Base-by-base conservation (phyloP, 2,797 vertebrate genomes). In the Cynodonichthys magdalenae region DNA sequence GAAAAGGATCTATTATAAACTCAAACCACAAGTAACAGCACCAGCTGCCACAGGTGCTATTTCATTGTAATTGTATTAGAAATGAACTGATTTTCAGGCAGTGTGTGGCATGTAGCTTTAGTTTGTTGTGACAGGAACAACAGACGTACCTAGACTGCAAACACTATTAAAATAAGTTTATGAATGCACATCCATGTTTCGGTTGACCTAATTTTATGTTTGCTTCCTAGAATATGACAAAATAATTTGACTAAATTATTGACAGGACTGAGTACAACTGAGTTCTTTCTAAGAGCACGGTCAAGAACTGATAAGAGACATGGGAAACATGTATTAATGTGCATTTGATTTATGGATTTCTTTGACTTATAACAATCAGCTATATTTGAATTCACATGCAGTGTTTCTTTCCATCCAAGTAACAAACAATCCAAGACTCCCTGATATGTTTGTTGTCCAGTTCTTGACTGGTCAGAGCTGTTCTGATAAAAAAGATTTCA, bases 1-100 rank as follows among this genome's bases (percentile, higher is more conserved):
- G 47, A 50, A 54, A 64, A n/a, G 11, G 3, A 65, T 49, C 17
- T 36, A 19, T 31, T 57, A 50, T 66, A 15, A 65, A 46, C 20
- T 50, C 47, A 41, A 44, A 68, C 74, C 77, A 64, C 62, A 69
- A 63, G 73, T 69, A 71, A 47, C 57, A 39, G 2, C 15, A 0
- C 44, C 66, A 62, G 70, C 68, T 80, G 81, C 73, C 66, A 59
- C 82, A 82, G 69, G 66, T 72, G 71, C 19, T 36, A 11, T 69
- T 66, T 84, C 77, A 84, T 78, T 75, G 59, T 67, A 66, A 77
- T 57, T 29, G 63, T 55, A 58, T 72, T 65, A 69, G 54, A 63
- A 81, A 66, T 36, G 20, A n/a, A 27, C 52, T 15, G 45, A 44
- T 78, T 82, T 78, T 53, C 48, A 60, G 59, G 53, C 42, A 71